Evolutionary conservation across 1,140 invertebrate genomes (phyloP), one percentile per base, ranked within the genome.

Genomic region (Onthophagus taurus): DNA sequence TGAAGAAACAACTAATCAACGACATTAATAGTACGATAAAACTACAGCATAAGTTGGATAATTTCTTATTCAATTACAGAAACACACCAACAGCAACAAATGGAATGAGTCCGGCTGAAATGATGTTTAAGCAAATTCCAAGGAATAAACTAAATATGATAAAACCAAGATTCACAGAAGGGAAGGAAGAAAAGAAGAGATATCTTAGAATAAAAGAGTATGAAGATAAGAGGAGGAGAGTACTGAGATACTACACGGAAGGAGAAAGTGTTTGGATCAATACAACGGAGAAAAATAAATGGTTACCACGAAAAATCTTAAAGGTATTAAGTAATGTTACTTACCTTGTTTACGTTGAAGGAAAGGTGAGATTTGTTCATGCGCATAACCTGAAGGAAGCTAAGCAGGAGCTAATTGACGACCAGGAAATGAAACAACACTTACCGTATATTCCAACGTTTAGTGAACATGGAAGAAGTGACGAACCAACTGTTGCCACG

Each of bases 91-190:
- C 24, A 29, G 7, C 31, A 6, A 34, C 31, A 16, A 34, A 34
- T 16, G 31, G 13, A 34, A 34, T 34, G 31, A 34, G 31, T 34
- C 31, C 31, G 9, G 31, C 31, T 9, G 31, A 34, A 16, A 14
- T 34, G 8, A 34, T 34, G 9, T 14, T 34, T n/a, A 29, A 29
- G 31, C 8, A 34, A 34, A 16, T 7, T n/a, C 31, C 31, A 9
- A 34, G 8, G 14, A 9, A 6, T 9, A 34, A 26, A 7, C 7
- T 26, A 26, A 26, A 26, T 7, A 26, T n/a, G n/a, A 26, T 7
- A 26, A 26, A 26, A 26, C 7, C 7, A 26, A 26, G 7, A 26
- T n/a, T 7, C 24, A 26, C 24, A 26, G 24, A 26, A 26, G n/a
- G 7, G 24, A 26, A 7, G 24, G 24, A 7, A n/a, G n/a, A 26